Percentiles rank a stretch among this genome's conserved stretches.
These are phyloP conservation scores for Notospermus geniculatus DNA, from an alignment of 1,140 invertebrate genomes.

Conservation along the genomic window DNA sequence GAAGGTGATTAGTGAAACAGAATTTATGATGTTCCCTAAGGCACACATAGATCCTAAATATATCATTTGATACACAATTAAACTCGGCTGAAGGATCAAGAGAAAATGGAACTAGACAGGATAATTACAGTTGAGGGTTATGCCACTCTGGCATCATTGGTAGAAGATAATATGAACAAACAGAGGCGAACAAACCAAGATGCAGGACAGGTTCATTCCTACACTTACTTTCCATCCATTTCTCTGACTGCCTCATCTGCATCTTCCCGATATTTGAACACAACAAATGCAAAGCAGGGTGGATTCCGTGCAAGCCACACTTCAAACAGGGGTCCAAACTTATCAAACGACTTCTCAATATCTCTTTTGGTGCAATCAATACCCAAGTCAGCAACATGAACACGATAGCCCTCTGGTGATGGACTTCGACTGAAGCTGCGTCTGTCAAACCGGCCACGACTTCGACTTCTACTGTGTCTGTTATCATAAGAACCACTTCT, in stretches of 20 bases:
- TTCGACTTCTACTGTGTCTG: conserved; percentile 25
- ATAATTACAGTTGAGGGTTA: no score
- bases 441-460: conserved; percentile 28
- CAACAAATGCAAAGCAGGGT: conserved; percentile 56
- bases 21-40: neutral
- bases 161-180: no score
- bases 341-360: conserved; percentile 45
- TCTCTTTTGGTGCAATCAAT: conserved; percentile 43
- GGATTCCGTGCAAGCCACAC: conserved; percentile 54
- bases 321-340: conserved; percentile 51
- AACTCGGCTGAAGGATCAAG: no score
- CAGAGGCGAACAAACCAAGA: no score
- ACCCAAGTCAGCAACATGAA: conserved; percentile 51
- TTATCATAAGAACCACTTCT: conserved; percentile 17
- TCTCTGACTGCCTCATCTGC: conserved; percentile 46
- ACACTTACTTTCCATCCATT: conserved; percentile 53
- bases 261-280: conserved; percentile 50
- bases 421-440: conserved; percentile 16
- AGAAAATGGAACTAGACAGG: no score
- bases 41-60: neutral
- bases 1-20: neutral
- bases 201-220: neutral
- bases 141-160: no score
- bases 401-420: conserved; percentile 30
- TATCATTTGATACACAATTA: no score